phyloP scores from a whole-genome alignment of 2,113 vertebrate species.

The Manacus vitellinus region DNA sequence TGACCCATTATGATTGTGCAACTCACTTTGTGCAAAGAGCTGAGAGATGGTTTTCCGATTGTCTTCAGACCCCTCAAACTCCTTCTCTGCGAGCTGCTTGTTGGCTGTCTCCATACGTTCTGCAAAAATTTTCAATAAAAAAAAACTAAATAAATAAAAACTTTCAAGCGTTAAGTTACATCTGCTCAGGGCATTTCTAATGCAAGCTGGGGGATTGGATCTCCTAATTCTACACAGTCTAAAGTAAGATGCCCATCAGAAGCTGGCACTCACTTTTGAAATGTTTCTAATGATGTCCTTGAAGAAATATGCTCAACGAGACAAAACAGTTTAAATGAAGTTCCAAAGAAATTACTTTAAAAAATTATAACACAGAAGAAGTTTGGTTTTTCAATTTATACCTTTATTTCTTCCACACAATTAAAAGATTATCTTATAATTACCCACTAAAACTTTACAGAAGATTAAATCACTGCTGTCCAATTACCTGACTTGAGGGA shows the following conservation, averaged over 20 bases:
- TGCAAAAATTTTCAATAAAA: constrained; percentile 57
- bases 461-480: not conserved
- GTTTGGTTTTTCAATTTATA: not conserved
- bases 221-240: not conserved
- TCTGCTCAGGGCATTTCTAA: not conserved
- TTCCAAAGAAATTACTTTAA: not conserved
- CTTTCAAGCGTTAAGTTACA: not conserved
- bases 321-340: not conserved
- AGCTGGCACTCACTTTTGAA: not conserved
- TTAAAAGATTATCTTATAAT: not conserved
- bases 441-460: not conserved
- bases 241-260: not conserved
- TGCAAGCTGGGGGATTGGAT: not conserved
- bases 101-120: constrained; percentile 97
- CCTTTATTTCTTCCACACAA: not conserved
- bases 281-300: not conserved
- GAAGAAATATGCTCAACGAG: not conserved
- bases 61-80: constrained; percentile 94
- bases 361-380: not conserved
- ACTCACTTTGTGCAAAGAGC: constrained; percentile 94
- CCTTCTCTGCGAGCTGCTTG: constrained; percentile 94
- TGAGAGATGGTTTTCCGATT: constrained; percentile 97
- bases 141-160: not conserved
- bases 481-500: not conserved
- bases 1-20: not conserved